Base-by-base conservation (phyloP, 2,797 vertebrate species). In the Paguma larvata region DNA sequence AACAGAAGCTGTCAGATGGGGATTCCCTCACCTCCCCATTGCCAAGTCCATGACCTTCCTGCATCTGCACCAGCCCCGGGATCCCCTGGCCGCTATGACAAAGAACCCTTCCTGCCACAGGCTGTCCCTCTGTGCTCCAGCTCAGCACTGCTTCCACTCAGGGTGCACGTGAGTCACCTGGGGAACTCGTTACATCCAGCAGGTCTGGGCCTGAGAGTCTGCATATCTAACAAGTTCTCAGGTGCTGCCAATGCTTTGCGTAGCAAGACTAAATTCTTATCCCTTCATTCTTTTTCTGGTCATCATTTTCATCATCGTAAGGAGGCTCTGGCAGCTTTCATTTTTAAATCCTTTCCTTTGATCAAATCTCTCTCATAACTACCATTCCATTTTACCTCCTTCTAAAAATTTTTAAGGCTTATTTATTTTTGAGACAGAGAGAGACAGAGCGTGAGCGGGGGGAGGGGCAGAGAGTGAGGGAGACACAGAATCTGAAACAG, bases 311-410 rank as follows among this genome's bases (percentile, higher is more conserved):
- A 48, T 53, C 14, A 67, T 30, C 6, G 2, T 14, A 56, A 46
- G 51, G 32, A 83, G 48, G 21, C 32, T 70, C 63, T 23, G 14
- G 25, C 19, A 73, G 3, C 59, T 79, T 89, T 75, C 44, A 67
- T 86, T 95, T 65, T 51, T 41, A 83, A 95, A 84, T 75, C 25
- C 6, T 25, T 18, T 86, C 38, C 9, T 82, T 68, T 59, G 53
- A 89, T 44, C 48, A 82, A 62, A 63, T 46, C 15, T 82, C 18
- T 79, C 18, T 85, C 25, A 75, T 70, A 73, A 77, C 11, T 41
- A 77, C 75, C 14, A 75, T 16, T 25, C 34, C 16, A 51, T 65
- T 65, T 51, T 27, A 34, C 72, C 44, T 82, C 21, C 41, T 53
- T 59, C 70, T 25, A 70, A 70, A 41, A 13, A 41, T 25, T 5